These are phyloP conservation scores for Lagopus muta DNA, from an alignment of 2,113 vertebrate genomes.

Conservation along the genomic window DNA sequence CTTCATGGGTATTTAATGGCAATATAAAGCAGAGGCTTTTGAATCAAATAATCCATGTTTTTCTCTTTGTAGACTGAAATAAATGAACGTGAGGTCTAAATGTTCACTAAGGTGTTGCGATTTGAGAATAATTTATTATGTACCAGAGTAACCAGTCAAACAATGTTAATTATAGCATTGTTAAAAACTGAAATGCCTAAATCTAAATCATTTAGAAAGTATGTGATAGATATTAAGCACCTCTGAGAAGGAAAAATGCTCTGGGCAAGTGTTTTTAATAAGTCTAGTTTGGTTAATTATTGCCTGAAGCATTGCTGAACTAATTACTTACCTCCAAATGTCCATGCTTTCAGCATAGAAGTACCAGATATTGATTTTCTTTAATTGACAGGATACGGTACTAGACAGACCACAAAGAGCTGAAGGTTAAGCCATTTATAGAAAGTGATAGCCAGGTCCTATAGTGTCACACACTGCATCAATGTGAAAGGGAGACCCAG, in stretches of 20 bases:
- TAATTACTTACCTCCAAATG: slow-evolving; percentile 56
- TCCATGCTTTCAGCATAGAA: slow-evolving; percentile 37
- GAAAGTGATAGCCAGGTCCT: slow-evolving; percentile 26
- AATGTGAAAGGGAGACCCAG: background rate
- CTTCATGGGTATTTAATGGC: background rate
- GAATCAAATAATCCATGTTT: background rate
- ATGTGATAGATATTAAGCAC: slow-evolving; percentile 56
- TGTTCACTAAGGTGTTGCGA: background rate
- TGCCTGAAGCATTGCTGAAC: slow-evolving; percentile 58
- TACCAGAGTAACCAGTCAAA: slow-evolving; percentile 30
- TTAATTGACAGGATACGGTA: slow-evolving; percentile 30
- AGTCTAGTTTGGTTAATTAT: slow-evolving; percentile 65
- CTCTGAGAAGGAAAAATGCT: slow-evolving; percentile 63
- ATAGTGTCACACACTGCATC: background rate
- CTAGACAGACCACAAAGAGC: slow-evolving; percentile 33
- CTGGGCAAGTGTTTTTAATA: slow-evolving; percentile 40
- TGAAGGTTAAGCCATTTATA: slow-evolving; percentile 67
- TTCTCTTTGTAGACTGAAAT: background rate
- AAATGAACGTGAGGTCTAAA: slow-evolving; percentile 1
- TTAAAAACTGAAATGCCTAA: slow-evolving; percentile 36
- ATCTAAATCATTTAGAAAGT: slow-evolving; percentile 62
- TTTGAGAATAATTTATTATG: slow-evolving; percentile 37
- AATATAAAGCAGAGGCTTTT: background rate
- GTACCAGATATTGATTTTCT: slow-evolving; percentile 61
- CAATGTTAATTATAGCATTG: slow-evolving; percentile 47